Evolutionary conservation across 2,888 invertebrate genomes (phyloP).

Genomic region (Bedellia somnulentella): DNA sequence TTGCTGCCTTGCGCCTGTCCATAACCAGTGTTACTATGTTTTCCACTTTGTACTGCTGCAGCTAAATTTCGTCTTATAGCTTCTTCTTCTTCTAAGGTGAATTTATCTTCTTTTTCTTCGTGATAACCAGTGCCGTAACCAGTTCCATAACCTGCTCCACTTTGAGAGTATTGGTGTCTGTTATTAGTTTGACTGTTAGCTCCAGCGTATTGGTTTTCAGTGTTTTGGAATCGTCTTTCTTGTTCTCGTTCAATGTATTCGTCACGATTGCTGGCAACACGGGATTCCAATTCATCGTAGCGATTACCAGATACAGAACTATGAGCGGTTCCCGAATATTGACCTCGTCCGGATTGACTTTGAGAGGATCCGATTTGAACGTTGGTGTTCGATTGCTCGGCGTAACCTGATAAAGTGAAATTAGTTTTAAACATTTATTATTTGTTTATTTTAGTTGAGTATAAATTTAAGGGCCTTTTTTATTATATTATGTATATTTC

Average conservation of each 20-base stretch:
- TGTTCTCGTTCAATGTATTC: no score
- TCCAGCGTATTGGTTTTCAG: slow-evolving; percentile 2
- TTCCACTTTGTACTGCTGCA: slow-evolving; percentile 13
- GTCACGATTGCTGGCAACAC: background rate
- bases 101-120: slow-evolving; percentile 16
- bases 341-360: background rate
- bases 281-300: background rate
- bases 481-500: no score
- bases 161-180: background rate
- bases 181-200: background rate
- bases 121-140: slow-evolving; percentile 9
- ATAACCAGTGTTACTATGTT: background rate
- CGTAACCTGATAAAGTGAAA: no score
- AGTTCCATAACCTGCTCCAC: background rate
- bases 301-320: no score
- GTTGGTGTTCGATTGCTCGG: no score
- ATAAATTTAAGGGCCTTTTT: no score
- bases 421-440: no score
- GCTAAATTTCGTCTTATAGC: slow-evolving; percentile 23
- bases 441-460: no score
- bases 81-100: slow-evolving; percentile 31
- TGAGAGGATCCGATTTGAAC: no score
- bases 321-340: background rate
- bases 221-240: no score
- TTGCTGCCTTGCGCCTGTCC: slow-evolving; percentile 15